Conservation (phyloP, 53 echinoderm and acorn worm genomes). For the Holothuria scabra region DNA sequence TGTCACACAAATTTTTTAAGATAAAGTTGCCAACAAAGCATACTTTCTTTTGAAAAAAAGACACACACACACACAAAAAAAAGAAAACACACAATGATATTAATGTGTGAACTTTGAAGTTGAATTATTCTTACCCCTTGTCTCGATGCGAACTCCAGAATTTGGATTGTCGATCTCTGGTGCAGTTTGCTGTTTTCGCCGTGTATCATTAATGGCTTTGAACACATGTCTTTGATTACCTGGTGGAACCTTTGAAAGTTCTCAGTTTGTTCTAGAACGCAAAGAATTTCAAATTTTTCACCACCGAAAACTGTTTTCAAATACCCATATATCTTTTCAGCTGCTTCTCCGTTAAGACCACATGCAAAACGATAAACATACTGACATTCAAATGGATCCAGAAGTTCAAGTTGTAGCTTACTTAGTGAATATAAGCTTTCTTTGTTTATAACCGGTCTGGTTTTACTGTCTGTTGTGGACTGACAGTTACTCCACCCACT, state of each 20-base stretch:
- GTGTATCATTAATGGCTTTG: neutral
- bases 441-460: too few relatives aligned
- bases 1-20: too few relatives aligned
- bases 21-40: too few relatives aligned
- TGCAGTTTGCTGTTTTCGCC: neutral
- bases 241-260: neutral
- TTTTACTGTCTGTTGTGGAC: too few relatives aligned
- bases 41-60: too few relatives aligned
- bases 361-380: constrained; percentile 9
- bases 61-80: too few relatives aligned
- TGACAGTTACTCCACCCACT: too few relatives aligned
- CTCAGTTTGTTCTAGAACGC: neutral
- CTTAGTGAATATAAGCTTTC: too few relatives aligned
- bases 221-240: neutral
- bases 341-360: neutral
- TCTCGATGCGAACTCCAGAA: neutral
- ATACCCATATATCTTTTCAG: neutral
- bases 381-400: neutral
- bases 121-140: neutral
- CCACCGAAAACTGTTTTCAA: neutral
- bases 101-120: too few relatives aligned
- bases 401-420: neutral
- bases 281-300: neutral
- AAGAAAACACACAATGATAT: too few relatives aligned
- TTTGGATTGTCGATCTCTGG: constrained; percentile 3